Conservation (phyloP, 2,797 vertebrate genomes). For the Helarctos malayanus region DNA sequence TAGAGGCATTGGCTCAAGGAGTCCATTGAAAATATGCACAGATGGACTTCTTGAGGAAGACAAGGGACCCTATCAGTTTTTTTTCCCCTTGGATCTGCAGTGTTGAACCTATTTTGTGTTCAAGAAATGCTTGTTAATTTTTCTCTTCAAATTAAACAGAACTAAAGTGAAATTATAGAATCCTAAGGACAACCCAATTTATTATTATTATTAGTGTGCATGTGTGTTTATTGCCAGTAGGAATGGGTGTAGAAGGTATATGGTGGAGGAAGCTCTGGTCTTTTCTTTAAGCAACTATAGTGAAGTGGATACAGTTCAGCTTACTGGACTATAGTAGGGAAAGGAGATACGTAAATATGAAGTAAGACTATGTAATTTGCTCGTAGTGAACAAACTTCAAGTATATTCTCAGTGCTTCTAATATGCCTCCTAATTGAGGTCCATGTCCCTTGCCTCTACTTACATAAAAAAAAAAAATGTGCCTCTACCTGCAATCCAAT, state of each 20-base stretch:
- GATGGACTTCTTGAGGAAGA: not conserved
- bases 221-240: not conserved
- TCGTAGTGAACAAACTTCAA: not conserved
- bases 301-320: not conserved
- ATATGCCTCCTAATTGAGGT: not conserved
- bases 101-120: not conserved
- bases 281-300: not conserved
- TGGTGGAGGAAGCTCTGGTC: not conserved
- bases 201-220: not conserved
- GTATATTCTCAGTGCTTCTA: not conserved
- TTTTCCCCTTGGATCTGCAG: not conserved
- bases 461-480: not conserved
- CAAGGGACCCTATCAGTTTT: not conserved
- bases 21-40: not conserved
- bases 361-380: not conserved
- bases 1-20: not conserved
- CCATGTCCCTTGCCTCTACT: not conserved
- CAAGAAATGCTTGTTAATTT: not conserved
- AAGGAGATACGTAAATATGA: not conserved
- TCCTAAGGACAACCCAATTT: not conserved
- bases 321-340: not conserved
- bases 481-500: not conserved
- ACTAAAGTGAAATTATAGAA: not conserved
- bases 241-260: not conserved
- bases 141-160: constrained; percentile 44